Conservation (phyloP, 1,140 invertebrate genomes). For the Papilio polyxenes region DNA sequence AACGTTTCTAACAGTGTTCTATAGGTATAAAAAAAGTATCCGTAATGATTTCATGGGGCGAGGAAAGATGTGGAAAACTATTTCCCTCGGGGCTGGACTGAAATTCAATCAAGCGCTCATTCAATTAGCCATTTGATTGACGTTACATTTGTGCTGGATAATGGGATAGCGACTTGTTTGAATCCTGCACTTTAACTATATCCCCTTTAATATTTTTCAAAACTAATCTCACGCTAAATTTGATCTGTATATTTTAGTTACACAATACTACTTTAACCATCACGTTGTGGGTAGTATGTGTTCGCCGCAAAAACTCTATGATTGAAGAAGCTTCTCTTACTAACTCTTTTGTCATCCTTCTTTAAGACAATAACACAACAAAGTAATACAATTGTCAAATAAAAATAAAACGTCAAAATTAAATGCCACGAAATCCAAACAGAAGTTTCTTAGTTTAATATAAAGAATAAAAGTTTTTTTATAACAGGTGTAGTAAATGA, state of each 20-base stretch:
- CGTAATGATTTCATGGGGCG: conserved; percentile 27
- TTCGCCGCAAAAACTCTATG: too few species aligned
- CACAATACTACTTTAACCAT: too few species aligned
- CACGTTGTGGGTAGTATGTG: too few species aligned
- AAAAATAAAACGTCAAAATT: not conserved
- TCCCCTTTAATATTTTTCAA: not conserved
- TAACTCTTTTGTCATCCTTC: too few species aligned
- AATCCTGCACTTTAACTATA: not conserved
- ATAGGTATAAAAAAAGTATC: conserved; percentile 33
- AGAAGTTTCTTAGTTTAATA: not conserved
- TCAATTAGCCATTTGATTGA: conserved; percentile 63
- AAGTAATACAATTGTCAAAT: not conserved
- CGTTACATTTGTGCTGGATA: conserved; percentile 49
- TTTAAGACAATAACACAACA: not conserved
- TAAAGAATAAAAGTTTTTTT: not conserved
- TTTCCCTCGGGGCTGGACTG: conserved; percentile 49
- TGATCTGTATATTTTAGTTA: too few species aligned
- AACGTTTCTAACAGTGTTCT: too few species aligned
- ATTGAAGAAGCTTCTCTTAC: too few species aligned
- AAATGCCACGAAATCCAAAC: not conserved
- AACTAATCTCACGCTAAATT: not conserved
- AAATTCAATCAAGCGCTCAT: conserved; percentile 60
- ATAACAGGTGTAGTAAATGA: conserved; percentile 10
- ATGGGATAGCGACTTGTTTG: conserved; percentile 23
- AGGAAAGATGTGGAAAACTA: conserved; percentile 46